Evolutionary conservation across 2,888 invertebrate genomes (phyloP).

Genomic region (Actias luna): DNA sequence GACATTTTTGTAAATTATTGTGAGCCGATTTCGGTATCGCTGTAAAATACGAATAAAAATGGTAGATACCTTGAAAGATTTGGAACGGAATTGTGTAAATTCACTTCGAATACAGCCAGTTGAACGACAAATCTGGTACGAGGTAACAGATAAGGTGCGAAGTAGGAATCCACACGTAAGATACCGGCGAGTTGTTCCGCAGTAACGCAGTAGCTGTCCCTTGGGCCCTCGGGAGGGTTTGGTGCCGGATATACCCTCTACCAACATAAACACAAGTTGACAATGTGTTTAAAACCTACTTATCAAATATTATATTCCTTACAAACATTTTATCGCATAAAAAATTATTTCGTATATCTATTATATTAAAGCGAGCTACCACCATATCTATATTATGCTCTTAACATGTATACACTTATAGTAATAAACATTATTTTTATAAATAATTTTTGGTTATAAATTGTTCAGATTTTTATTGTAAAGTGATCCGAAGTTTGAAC

Average conservation of each 20-base stretch:
- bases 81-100: constrained; percentile 54
- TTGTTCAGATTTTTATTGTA: too few species aligned
- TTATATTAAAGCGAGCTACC: background rate
- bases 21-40: background rate
- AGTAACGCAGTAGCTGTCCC: constrained; percentile 29
- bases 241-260: constrained; percentile 23
- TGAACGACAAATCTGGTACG: constrained; percentile 37
- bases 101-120: constrained; percentile 38
- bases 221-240: constrained; percentile 13
- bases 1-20: background rate
- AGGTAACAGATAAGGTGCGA: constrained; percentile 58
- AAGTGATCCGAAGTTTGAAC: too few species aligned
- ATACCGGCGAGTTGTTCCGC: constrained; percentile 60
- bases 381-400: too few species aligned
- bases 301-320: background rate
- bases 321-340: background rate
- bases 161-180: constrained; percentile 77
- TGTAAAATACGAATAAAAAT: background rate
- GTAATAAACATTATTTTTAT: too few species aligned
- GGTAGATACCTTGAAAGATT: constrained; percentile 40
- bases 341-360: background rate
- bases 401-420: too few species aligned
- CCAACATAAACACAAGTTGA: background rate
- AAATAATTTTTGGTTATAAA: too few species aligned
- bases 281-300: background rate